A percentile compares a stretch with the other conserved stretches of the same genome.
These are phyloP conservation scores for Apis cerana DNA, from an alignment of 1,140 invertebrate species.

Conservation along the genomic window DNA sequence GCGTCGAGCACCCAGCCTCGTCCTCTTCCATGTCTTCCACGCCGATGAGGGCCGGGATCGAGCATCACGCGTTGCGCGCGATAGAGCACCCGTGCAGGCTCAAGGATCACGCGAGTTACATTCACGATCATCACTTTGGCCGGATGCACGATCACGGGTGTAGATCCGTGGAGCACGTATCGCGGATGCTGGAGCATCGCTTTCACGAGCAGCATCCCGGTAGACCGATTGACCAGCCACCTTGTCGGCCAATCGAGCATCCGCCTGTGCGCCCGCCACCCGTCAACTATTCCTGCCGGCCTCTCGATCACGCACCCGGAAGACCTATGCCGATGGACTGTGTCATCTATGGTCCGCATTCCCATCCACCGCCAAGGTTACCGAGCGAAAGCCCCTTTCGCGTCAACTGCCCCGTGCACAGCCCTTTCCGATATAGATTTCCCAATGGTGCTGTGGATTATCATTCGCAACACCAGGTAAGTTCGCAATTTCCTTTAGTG, in stretches of 20 bases:
- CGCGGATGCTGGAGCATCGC: slow-evolving; percentile 72
- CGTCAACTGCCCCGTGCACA: slow-evolving; percentile 84
- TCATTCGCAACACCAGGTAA: slow-evolving; percentile 83
- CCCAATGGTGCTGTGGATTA: slow-evolving; percentile 82
- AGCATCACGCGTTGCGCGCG: slow-evolving; percentile 68
- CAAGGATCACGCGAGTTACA: slow-evolving; percentile 72
- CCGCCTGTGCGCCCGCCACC: slow-evolving; percentile 55
- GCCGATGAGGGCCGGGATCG: slow-evolving; percentile 54
- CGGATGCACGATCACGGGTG: slow-evolving; percentile 75
- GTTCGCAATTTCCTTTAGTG: neutral
- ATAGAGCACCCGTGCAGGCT: slow-evolving; percentile 77
- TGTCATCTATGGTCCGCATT: slow-evolving; percentile 76
- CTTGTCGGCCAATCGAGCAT: slow-evolving; percentile 67
- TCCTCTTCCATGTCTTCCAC: slow-evolving; percentile 53
- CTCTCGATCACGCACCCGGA: slow-evolving; percentile 74
- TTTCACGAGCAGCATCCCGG: slow-evolving; percentile 66
- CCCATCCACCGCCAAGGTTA: slow-evolving; percentile 71
- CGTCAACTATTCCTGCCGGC: slow-evolving; percentile 77
- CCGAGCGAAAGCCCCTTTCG: slow-evolving; percentile 74
- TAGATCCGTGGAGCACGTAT: slow-evolving; percentile 76
- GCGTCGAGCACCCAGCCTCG: slow-evolving; percentile 37
- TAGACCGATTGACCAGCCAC: slow-evolving; percentile 58
- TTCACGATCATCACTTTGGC: slow-evolving; percentile 73
- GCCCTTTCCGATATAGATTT: slow-evolving; percentile 84
- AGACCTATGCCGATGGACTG: slow-evolving; percentile 77